Base-by-base conservation (phyloP, 2,888 invertebrate species). In the Cryptocephalus primarius region DNA sequence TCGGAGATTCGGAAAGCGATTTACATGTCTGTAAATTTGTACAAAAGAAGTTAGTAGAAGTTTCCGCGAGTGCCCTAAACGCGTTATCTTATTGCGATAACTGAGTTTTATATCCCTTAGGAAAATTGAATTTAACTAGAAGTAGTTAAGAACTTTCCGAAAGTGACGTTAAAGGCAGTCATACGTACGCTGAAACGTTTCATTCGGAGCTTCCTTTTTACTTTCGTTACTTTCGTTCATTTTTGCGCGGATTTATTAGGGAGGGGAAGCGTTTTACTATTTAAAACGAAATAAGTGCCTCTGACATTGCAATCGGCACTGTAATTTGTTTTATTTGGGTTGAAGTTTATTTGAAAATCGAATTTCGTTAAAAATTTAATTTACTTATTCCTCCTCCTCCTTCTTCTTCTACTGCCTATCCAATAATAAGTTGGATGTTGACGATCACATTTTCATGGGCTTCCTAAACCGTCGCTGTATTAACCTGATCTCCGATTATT, bases 51-150 rank as follows among this genome's bases (percentile, higher is more conserved):
- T 58, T 59, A 54, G 58, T 58, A 60, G 52, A 57, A 61, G 54
- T 57, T 59, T 48, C 51, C 33, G 44, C 47, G 42, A 57, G 55
- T 55, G 50, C 51, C 51, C 51, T 58, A 58, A 60, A 59, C 49
- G 55, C 54, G 53, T 63, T 60, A 61, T 60, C 60, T 60, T 59
- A 58, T 62, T 62, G 59, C 53, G 50, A 58, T 59, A 59, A 60
- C 59, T 61, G 57, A 52, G 56, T 63, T 61, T 60, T 50, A 59
- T 55, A 53, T 56, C 55, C 56, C 55, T 54, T 47, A 54, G 50
- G 58, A 56, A 58, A 63, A 62, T 61, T 59, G 59, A 63, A 61
- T 62, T 59, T 60, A 56, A 61, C 55, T 54, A 52, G 55, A 60
- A 61, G 60, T 61, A 59, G 61, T 63, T 59, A 60, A 58, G 57